Percentiles rank a stretch among this genome's conserved stretches.
phyloP scores from a whole-genome alignment of 1,140 invertebrate genomes.

The Leptestheria dahalacensis region DNA sequence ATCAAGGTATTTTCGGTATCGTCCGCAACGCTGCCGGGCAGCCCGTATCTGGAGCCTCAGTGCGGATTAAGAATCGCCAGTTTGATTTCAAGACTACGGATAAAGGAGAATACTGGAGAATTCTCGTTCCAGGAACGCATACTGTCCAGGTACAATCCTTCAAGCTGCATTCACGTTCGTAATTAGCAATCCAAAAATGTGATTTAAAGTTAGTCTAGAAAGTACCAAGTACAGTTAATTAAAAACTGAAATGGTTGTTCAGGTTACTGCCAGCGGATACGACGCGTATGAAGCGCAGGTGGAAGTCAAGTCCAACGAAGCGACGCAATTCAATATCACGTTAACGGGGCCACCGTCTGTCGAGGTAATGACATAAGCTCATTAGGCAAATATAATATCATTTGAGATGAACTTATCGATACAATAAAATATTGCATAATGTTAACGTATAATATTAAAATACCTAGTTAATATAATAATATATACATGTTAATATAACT shows the following conservation, averaged over 20 bases:
- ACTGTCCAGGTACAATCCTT: constrained; percentile 48
- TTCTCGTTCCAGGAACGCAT: constrained; percentile 67
- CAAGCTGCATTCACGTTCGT: too few relatives aligned
- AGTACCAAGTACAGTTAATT: not conserved
- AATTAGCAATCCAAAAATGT: too few relatives aligned
- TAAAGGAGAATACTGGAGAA: constrained; percentile 86
- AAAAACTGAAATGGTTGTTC: not conserved
- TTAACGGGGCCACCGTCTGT: not conserved
- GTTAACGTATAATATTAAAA: too few relatives aligned
- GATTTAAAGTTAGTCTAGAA: not conserved
- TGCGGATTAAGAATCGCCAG: constrained; percentile 54
- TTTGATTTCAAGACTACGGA: constrained; percentile 76
- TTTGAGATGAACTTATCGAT: not conserved
- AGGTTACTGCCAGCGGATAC: not conserved
- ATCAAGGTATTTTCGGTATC: constrained; percentile 67
- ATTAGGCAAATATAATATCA: not conserved
- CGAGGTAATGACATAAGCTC: not conserved
- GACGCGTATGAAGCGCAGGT: not conserved
- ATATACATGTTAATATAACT: not conserved
- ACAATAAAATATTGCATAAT: not conserved
- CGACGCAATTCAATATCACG: not conserved
- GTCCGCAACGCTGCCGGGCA: constrained; percentile 65
- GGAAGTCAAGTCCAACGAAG: not conserved
- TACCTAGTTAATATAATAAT: too few relatives aligned
- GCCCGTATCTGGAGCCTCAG: constrained; percentile 61